phyloP scores from a whole-genome alignment of 2,113 vertebrate species.

The Mirza zaza region DNA sequence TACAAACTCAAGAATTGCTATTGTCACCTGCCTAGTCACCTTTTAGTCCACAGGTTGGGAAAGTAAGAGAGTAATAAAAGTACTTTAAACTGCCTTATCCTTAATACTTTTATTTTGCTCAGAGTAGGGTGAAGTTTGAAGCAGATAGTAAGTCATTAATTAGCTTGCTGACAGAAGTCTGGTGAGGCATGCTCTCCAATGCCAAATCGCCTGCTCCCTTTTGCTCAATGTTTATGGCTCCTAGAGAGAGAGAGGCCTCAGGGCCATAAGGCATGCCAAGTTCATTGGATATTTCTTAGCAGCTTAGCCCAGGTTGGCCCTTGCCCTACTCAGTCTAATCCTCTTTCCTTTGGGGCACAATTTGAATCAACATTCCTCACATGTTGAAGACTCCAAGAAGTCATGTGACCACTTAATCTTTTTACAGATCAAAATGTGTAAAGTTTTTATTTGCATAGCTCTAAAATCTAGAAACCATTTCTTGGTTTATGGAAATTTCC shows the following conservation, averaged over 20 bases:
- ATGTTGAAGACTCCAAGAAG: constrained; percentile 22
- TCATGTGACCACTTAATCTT: constrained; percentile 42
- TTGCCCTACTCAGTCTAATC: neutral
- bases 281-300: neutral
- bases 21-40: neutral
- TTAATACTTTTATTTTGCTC: constrained; percentile 31
- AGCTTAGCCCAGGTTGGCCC: neutral
- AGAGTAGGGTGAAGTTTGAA: neutral
- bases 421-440: constrained; percentile 30
- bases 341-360: neutral
- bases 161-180: neutral
- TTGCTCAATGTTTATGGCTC: neutral
- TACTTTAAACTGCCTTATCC: neutral
- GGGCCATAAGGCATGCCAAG: neutral
- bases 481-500: constrained; percentile 10
- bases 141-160: neutral
- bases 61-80: neutral
- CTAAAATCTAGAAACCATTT: constrained; percentile 26
- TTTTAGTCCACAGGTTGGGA: neutral
- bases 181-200: neutral
- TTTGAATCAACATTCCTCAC: constrained; percentile 41
- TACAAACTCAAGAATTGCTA: neutral
- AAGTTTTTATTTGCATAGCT: constrained; percentile 34
- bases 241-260: neutral
- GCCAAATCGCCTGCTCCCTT: neutral